A percentile compares a stretch with the other conserved stretches of the same genome.
These are phyloP conservation scores for Peucedramus taeniatus DNA, from an alignment of 2,113 vertebrate genomes.

Conservation along the genomic window DNA sequence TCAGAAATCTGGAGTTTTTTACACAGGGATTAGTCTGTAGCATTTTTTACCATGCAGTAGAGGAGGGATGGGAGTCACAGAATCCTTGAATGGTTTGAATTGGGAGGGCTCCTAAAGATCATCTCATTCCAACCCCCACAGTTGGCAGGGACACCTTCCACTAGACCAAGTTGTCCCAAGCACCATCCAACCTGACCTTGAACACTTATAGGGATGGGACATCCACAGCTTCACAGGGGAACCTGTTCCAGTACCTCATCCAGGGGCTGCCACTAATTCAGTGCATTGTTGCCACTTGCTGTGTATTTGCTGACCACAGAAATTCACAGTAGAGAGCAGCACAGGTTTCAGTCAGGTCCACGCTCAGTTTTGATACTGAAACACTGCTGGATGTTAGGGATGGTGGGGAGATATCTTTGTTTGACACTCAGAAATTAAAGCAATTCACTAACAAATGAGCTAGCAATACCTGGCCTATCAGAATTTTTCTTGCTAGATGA, in stretches of 20 bases:
- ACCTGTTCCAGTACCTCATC: not conserved
- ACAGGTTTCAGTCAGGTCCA: not conserved
- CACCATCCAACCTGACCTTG: not conserved
- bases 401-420: not conserved
- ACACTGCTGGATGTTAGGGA: not conserved
- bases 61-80: not conserved
- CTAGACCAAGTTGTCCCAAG: not conserved
- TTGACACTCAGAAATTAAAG: not conserved
- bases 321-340: not conserved
- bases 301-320: not conserved
- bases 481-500: not conserved
- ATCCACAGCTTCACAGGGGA: not conserved
- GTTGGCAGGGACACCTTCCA: not conserved
- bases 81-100: not conserved
- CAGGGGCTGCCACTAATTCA: no score
- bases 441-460: not conserved
- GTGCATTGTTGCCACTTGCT: not conserved
- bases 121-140: not conserved
- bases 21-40: not conserved
- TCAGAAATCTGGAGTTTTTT: not conserved
- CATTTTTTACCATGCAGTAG: not conserved
- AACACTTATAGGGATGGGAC: not conserved
- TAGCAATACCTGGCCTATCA: not conserved
- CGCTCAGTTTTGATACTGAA: not conserved
- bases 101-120: not conserved